These are phyloP conservation scores for Drosophila meridiana DNA, from an alignment of 2,888 invertebrate species.

Conservation along the genomic window DNA sequence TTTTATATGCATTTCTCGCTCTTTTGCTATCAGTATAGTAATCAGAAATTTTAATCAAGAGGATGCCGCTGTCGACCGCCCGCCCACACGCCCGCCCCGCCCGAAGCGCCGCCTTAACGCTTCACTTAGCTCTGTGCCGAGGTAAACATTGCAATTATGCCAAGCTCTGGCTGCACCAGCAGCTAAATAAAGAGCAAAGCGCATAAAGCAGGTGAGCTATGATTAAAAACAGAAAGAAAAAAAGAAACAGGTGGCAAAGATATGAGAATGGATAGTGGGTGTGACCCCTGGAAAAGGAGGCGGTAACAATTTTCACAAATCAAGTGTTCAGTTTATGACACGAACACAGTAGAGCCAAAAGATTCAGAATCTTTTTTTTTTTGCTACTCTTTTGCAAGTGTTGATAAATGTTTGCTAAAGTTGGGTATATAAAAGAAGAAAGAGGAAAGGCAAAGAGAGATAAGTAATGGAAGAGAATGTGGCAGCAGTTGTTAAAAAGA, in stretches of 20 bases:
- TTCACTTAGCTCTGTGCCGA: slow-evolving; percentile 70
- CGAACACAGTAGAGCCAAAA: slow-evolving; percentile 15
- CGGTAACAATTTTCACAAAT: slow-evolving; percentile 64
- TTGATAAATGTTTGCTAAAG: slow-evolving; percentile 58
- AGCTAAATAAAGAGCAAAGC: slow-evolving; percentile 58
- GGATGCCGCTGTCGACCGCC: slow-evolving; percentile 33
- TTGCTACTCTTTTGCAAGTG: slow-evolving; percentile 12
- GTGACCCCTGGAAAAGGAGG: slow-evolving; percentile 24
- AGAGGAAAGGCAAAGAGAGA: not conserved
- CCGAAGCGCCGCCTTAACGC: slow-evolving; percentile 63
- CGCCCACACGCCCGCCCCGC: not conserved
- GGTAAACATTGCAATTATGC: slow-evolving; percentile 79
- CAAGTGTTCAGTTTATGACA: slow-evolving; percentile 70
- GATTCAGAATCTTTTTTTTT: slow-evolving; percentile 22
- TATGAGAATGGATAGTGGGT: slow-evolving; percentile 16
- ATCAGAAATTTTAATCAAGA: slow-evolving; percentile 80
- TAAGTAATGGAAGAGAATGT: not conserved
- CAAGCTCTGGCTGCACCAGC: slow-evolving; percentile 47
- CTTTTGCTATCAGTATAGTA: slow-evolving; percentile 71
- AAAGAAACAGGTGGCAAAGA: not conserved
- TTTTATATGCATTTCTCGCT: slow-evolving; percentile 66
- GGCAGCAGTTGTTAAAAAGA: slow-evolving; percentile 4
- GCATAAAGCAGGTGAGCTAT: slow-evolving; percentile 63
- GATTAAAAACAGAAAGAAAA: slow-evolving; percentile 63
- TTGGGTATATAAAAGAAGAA: slow-evolving; percentile 13